Conservation (phyloP, 2,888 invertebrate genomes). For the Ormyrus rosae region DNA sequence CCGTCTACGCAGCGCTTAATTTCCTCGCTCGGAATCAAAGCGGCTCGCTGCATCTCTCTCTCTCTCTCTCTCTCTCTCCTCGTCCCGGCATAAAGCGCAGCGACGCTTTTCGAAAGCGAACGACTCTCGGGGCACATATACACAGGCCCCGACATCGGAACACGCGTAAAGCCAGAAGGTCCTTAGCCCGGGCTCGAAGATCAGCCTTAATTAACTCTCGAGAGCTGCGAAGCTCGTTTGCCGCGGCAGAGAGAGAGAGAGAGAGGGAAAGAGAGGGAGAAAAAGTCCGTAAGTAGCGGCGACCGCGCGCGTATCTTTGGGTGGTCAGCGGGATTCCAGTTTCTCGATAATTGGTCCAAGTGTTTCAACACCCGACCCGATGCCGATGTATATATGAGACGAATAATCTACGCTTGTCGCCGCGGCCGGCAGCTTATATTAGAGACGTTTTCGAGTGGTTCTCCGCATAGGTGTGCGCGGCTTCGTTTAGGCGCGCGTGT, state of each 20-base stretch:
- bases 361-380: slow-evolving; percentile 75
- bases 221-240: slow-evolving; percentile 65
- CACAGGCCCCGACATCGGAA: not conserved
- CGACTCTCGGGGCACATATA: not conserved
- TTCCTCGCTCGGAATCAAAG: too few species aligned
- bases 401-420: slow-evolving; percentile 61
- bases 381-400: slow-evolving; percentile 62
- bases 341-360: slow-evolving; percentile 76
- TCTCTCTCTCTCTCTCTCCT: too few species aligned
- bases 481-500: slow-evolving; percentile 6
- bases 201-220: slow-evolving; percentile 67
- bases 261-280: slow-evolving; percentile 40
- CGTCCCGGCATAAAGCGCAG: not conserved
- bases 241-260: slow-evolving; percentile 39
- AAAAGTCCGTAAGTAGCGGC: slow-evolving; percentile 38
- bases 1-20: too few species aligned
- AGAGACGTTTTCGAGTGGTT: too few species aligned
- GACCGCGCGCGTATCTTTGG: slow-evolving; percentile 62
- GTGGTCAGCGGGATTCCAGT: slow-evolving; percentile 74
- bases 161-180: slow-evolving; percentile 61
- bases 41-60: too few species aligned
- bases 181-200: slow-evolving; percentile 60
- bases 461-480: not conserved
- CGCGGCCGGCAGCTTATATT: slow-evolving; percentile 50
- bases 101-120: not conserved